Conservation (phyloP, 2,113 vertebrate species). For the Psittacara wagleri region DNA sequence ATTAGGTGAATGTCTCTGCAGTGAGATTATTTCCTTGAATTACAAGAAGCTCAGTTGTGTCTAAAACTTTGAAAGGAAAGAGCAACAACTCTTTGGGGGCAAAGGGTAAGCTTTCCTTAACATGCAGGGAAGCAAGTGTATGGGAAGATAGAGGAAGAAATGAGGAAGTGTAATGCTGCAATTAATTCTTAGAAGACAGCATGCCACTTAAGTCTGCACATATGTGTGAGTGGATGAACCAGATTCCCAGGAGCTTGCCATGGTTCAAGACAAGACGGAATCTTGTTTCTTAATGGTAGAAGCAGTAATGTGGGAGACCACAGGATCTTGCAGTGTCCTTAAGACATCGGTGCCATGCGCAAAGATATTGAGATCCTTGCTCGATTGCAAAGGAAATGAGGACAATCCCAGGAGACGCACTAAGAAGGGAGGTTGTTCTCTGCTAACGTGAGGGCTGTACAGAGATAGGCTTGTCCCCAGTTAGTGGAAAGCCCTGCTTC, state of each 20-base stretch:
- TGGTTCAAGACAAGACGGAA: not conserved
- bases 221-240: not conserved
- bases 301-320: not conserved
- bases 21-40: not conserved
- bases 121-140: not conserved
- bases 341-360: not conserved
- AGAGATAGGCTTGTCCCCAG: not conserved
- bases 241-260: not conserved
- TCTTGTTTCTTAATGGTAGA: not conserved
- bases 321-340: not conserved
- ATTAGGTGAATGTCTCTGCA: not conserved
- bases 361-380: not conserved
- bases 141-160: not conserved
- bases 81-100: not conserved
- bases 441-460: not conserved
- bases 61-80: not conserved
- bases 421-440: not conserved
- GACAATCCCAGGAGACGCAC: not conserved
- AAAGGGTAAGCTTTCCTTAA: not conserved
- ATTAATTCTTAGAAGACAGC: not conserved
- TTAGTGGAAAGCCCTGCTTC: not conserved
- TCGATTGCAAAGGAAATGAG: not conserved
- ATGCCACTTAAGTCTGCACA: not conserved
- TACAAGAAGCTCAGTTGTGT: not conserved
- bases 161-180: not conserved